A percentile compares a stretch with the other conserved stretches of the same genome.
Conservation (phyloP, 2,888 invertebrate species). For the Polymixis flavicincta region DNA sequence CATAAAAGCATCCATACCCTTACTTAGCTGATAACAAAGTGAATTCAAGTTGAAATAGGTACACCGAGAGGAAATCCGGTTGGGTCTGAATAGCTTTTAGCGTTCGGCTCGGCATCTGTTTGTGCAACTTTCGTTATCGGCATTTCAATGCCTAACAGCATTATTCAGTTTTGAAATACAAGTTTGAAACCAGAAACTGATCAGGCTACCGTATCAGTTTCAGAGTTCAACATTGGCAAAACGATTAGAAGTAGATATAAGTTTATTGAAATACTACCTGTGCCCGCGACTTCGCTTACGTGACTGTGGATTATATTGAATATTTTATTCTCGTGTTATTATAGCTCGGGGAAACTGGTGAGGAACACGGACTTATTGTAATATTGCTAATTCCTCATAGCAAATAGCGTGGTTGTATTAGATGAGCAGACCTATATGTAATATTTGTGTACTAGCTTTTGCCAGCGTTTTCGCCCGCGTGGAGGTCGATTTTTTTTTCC, state of each 20-base stretch:
- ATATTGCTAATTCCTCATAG: too few relatives aligned
- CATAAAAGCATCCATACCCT: constrained; percentile 53
- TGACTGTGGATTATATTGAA: too few relatives aligned
- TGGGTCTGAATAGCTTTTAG: constrained; percentile 72
- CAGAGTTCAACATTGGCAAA: not conserved
- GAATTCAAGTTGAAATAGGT: constrained; percentile 74
- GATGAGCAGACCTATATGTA: too few relatives aligned
- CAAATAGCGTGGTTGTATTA: too few relatives aligned
- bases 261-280: not conserved
- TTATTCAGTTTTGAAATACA: constrained; percentile 46
- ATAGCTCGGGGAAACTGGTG: too few relatives aligned
- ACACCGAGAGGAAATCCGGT: constrained; percentile 72
- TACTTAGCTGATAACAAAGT: constrained; percentile 70
- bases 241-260: too few relatives aligned
- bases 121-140: constrained; percentile 64
- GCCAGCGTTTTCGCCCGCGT: too few relatives aligned
- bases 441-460: too few relatives aligned
- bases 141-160: constrained; percentile 52
- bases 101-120: constrained; percentile 63
- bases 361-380: too few relatives aligned
- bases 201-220: constrained; percentile 4
- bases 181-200: constrained; percentile 23
- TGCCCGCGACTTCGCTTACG: too few relatives aligned
- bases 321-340: too few relatives aligned
- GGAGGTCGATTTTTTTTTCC: too few relatives aligned